These are phyloP conservation scores for Oryzias javanicus DNA, from an alignment of 2,113 vertebrate genomes.

Conservation along the genomic window DNA sequence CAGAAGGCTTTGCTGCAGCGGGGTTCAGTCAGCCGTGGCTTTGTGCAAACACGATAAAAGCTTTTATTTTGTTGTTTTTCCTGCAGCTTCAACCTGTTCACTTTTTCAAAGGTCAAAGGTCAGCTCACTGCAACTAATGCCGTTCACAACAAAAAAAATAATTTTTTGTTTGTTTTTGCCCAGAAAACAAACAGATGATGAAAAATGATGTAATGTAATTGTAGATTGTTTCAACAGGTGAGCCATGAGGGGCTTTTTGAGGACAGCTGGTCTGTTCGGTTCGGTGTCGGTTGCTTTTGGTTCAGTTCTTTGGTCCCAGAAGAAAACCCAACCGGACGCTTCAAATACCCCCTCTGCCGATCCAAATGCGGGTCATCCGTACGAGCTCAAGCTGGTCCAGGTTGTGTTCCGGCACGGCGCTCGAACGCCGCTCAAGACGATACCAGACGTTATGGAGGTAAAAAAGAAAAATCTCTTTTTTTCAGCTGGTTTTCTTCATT, in stretches of 20 bases:
- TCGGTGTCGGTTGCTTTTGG: conserved; percentile 63
- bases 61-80: too few relatives aligned
- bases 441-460: conserved; percentile 83
- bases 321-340: conserved; percentile 43
- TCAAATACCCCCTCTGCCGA: background rate
- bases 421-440: conserved; percentile 84
- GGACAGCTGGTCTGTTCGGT: conserved; percentile 67
- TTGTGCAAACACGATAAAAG: too few relatives aligned
- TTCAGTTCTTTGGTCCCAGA: conserved; percentile 71
- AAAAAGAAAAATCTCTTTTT: background rate
- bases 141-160: too few relatives aligned
- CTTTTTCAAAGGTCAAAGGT: too few relatives aligned
- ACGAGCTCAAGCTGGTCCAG: conserved; percentile 84
- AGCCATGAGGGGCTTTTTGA: conserved; percentile 69
- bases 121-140: too few relatives aligned
- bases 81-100: too few relatives aligned
- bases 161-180: background rate
- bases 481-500: background rate
- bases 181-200: too few relatives aligned
- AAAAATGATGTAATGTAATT: too few relatives aligned
- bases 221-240: conserved; percentile 18
- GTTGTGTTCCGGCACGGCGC: conserved; percentile 89
- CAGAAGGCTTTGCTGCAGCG: too few relatives aligned
- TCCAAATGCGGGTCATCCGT: conserved; percentile 22
- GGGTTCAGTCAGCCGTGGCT: too few relatives aligned